Base-by-base conservation (phyloP, 2,888 invertebrate species). In the Cataglyphis cursor region DNA sequence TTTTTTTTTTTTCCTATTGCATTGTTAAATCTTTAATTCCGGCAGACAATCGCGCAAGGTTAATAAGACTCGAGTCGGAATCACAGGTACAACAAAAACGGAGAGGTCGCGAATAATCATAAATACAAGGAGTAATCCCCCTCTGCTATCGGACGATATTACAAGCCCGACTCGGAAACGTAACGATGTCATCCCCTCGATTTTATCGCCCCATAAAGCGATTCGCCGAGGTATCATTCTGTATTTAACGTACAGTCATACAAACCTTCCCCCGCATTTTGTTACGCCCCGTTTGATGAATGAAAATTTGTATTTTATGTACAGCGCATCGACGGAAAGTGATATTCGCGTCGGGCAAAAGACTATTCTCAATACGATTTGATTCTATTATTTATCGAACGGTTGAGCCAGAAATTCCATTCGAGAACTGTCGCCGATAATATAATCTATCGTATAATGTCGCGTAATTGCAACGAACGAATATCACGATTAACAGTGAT, bases 121-220 rank as follows among this genome's bases (percentile, higher is more conserved):
- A 91, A 91, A 92, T 90, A 90, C 80, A 84, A 57, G 59, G 80
- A 48, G 80, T 85, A 89, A 90, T 84, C 59, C 24, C 1, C 82
- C 73, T 31, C 21, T 72, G 73, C 44, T 82, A 85, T 85, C 78
- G 64, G 64, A 64, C 86, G 82, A 86, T 88, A 91, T 90, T 89
- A 73, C 81, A 74, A 86, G 68, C 65, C 57, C 66, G 70, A 72
- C 64, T 81, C 38, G 68, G 76, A 64, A 85, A 59, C 28, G 28
- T 68, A 61, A 81, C 84, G 86, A 85, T 87, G 85, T 38, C 87
- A n/a, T n/a, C 85, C 83, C 83, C 83, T 81, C 84, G 78, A 89
- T 85, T 92, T 92, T 92, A 93, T 92, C 90, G 88, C 80, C 81
- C 88, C 90, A 84, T 93, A 93, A 92, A 92, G 73, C 87, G 85